phyloP scores from a whole-genome alignment of 2,888 invertebrate genomes.

The Agonopterix alstromeriana region DNA sequence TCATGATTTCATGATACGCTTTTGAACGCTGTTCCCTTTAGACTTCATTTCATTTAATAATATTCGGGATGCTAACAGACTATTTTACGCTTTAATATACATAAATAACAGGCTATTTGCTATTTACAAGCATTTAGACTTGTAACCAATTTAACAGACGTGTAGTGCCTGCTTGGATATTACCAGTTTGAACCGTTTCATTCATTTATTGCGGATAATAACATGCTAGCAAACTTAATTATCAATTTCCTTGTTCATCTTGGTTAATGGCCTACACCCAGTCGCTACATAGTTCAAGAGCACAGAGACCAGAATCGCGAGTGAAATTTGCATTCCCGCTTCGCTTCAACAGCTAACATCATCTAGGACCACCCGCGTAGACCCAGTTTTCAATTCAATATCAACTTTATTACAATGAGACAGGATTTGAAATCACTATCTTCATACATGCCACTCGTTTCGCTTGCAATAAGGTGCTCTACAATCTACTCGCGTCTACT shows the following conservation, averaged over 20 bases:
- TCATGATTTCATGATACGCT: constrained; percentile 17
- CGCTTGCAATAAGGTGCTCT: constrained; percentile 51
- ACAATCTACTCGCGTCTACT: constrained; percentile 52
- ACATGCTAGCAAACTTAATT: constrained; percentile 18
- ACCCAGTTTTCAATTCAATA: constrained; percentile 43
- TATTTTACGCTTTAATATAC: background rate
- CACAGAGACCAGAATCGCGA: constrained; percentile 47
- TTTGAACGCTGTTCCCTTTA: too few species aligned
- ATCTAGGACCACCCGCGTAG: constrained; percentile 73
- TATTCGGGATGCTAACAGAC: too few species aligned
- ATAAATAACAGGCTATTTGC: too few species aligned
- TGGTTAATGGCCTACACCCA: constrained; percentile 38
- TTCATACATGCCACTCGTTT: constrained; percentile 29
- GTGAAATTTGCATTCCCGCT: constrained; percentile 72
- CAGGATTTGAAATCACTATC: constrained; percentile 47
- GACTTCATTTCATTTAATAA: too few species aligned
- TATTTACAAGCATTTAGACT: too few species aligned
- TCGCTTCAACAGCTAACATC: constrained; percentile 55
- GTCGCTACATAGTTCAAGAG: constrained; percentile 46
- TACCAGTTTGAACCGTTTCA: too few species aligned
- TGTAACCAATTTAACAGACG: too few species aligned
- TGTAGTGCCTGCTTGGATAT: too few species aligned
- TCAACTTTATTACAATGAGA: constrained; percentile 57
- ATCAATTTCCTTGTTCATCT: constrained; percentile 32
- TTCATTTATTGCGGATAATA: background rate